Evolutionary conservation across 2,113 vertebrate species (phyloP).

Genomic region (Brienomyrus longianalis): DNA sequence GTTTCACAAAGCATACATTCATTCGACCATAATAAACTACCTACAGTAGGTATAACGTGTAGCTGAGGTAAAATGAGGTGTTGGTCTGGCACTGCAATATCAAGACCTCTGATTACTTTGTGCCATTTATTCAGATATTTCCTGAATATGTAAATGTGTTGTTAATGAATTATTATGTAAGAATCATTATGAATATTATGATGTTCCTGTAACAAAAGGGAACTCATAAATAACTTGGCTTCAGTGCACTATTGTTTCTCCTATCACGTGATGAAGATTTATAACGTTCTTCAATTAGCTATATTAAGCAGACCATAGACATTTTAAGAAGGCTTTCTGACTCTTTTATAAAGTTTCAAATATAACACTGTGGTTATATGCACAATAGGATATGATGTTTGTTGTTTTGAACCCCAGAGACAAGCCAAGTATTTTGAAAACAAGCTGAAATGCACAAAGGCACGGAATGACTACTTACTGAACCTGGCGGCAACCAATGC

Average conservation of each 20-base stretch:
- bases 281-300: background rate
- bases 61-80: background rate
- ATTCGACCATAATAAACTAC: background rate
- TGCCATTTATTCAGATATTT: background rate
- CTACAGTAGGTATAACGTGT: background rate
- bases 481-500: slow-evolving; percentile 91
- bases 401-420: slow-evolving; percentile 62
- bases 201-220: background rate
- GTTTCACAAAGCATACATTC: background rate
- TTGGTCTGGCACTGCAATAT: no score
- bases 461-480: slow-evolving; percentile 91
- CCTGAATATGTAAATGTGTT: background rate
- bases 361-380: background rate
- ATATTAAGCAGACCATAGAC: background rate
- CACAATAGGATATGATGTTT: background rate
- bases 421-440: slow-evolving; percentile 98
- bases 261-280: background rate
- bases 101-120: background rate
- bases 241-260: background rate
- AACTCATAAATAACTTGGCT: background rate
- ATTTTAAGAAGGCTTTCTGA: background rate
- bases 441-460: slow-evolving; percentile 97
- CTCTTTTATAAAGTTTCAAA: background rate
- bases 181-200: background rate
- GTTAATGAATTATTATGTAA: background rate